Evolutionary conservation across 2,797 vertebrate genomes (phyloP).

Genomic region (Dryobates pubescens): DNA sequence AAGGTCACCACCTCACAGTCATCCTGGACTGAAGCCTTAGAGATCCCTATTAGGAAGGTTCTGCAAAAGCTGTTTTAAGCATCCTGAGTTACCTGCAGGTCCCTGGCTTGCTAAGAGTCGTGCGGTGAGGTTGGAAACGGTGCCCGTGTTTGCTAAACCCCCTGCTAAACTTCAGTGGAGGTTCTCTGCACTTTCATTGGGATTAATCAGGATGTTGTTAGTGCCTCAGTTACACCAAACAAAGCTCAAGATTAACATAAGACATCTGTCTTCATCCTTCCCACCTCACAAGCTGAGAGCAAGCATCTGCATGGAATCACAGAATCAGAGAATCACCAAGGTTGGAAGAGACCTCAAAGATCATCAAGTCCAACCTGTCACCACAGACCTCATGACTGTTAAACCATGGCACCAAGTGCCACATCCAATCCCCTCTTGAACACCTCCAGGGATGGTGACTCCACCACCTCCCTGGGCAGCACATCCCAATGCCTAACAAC

Average conservation of each 20-base stretch:
- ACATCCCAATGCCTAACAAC: too few relatives aligned
- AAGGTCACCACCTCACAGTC: neutral
- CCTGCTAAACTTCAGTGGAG: neutral
- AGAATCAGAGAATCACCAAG: too few relatives aligned
- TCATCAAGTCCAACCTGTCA: too few relatives aligned
- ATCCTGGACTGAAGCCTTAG: neutral
- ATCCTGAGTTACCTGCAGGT: neutral
- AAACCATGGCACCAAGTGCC: too few relatives aligned
- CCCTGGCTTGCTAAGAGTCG: neutral
- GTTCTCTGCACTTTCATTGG: neutral
- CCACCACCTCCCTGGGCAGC: too few relatives aligned
- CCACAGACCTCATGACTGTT: too few relatives aligned
- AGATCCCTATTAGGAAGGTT: neutral
- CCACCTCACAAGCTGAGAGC: neutral
- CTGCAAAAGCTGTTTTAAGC: neutral
- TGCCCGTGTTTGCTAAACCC: neutral
- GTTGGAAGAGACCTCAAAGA: too few relatives aligned
- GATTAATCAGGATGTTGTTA: neutral
- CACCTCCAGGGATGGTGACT: too few relatives aligned
- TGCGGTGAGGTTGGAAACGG: neutral
- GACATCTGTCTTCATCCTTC: neutral
- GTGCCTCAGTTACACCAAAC: neutral
- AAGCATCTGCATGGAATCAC: neutral
- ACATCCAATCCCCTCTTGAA: too few relatives aligned
- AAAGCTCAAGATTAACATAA: neutral